Base-by-base conservation (phyloP, 1,140 invertebrate genomes). In the Diuraphis noxia region DNA sequence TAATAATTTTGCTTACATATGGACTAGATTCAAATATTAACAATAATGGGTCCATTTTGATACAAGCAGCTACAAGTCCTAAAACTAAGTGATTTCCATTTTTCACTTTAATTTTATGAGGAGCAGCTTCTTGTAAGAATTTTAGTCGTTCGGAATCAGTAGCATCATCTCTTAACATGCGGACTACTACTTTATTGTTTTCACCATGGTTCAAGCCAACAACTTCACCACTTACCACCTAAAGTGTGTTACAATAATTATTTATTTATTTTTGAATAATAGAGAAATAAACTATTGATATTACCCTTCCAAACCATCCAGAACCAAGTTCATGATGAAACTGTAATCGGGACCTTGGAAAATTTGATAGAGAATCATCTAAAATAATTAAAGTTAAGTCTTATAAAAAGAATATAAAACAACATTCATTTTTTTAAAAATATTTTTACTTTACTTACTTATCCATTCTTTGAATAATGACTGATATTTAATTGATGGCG, bases 281-380 rank as follows among this genome's bases (percentile, higher is more conserved):
- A 52, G 2, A 85, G 40, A 43, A 49, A 34, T 79, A 56, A 72
- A 94, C 94, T 94, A 94, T 96, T 96, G 21, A 19, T 86, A 94
- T 90, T 91, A 91, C 89, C 77, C 96, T 96, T 72, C 97, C 97
- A 95, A 98, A 98, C 97, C 97, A 98, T 40, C 97, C 97, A 93
- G 95, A 95, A 10, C 97, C 97, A 84, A 98, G 95, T 94, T 98
- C 97, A 93, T 96, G 95, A 2, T 98, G 95, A 93, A 98, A 98
- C 93, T 97, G 96, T 81, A 98, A 94, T 93, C 96, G 96, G 92
- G 96, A 96, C 92, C 97, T 95, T 0, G 97, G 96, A 93, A 98
- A 96, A 93, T 97, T 96, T 86, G 86, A 88, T 72, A 86, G 23
- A 72, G 92, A 86, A 63, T 87, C 52, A n/a, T 82, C 89, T 91